Conservation (phyloP, 2,113 vertebrate genomes). For the Aix galericulata region DNA sequence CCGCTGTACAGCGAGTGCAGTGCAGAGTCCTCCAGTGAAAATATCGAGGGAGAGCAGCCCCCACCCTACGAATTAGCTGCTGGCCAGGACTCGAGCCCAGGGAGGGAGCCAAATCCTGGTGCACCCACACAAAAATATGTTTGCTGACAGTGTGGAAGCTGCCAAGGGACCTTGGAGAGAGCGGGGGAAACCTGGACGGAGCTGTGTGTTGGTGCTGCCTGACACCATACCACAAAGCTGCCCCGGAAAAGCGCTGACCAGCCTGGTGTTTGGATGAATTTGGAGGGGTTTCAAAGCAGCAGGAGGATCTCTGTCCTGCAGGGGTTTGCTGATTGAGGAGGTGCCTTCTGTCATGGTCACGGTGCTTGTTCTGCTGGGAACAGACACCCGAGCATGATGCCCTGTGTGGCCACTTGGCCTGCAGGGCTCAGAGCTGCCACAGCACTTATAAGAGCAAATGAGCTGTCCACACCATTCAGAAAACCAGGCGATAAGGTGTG, state of each 20-base stretch:
- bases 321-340: background rate
- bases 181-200: background rate
- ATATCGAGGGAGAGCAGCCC: conserved; percentile 73
- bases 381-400: no score
- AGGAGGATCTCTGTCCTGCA: background rate
- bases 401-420: background rate
- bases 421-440: background rate
- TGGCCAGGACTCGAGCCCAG: background rate
- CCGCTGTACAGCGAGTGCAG: conserved; percentile 76
- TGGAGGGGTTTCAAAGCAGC: background rate
- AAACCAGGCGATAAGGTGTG: no score
- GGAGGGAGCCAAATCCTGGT: background rate
- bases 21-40: conserved; percentile 61
- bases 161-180: background rate
- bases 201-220: background rate
- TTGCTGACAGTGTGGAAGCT: background rate
- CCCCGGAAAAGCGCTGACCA: background rate
- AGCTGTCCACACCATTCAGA: background rate
- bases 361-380: background rate
- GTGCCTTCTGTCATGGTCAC: no score
- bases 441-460: background rate
- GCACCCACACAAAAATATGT: background rate
- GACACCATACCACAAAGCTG: background rate
- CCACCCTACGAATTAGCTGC: conserved; percentile 73
- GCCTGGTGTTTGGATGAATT: background rate